These are phyloP conservation scores for Eriosoma lanigerum DNA, from an alignment of 1,140 invertebrate species.

Conservation along the genomic window DNA sequence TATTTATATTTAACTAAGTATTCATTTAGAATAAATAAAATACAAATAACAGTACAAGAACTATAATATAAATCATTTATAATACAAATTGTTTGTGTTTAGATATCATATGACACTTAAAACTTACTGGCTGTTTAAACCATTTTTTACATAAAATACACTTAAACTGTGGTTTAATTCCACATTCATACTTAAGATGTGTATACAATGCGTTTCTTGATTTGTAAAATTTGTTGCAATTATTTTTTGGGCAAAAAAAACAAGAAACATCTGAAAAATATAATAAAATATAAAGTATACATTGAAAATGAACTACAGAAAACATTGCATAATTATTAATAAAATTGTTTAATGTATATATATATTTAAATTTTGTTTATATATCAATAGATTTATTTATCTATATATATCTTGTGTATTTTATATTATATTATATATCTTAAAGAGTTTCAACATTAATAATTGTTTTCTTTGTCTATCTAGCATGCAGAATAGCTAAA, in stretches of 20 bases:
- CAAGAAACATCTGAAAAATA: constrained; percentile 32
- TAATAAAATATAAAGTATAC: not conserved
- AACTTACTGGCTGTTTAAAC: constrained; percentile 52
- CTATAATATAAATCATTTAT: not conserved
- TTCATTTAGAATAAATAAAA: no score
- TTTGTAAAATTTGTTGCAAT: constrained; percentile 62
- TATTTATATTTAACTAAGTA: no score
- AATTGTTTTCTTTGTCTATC: no score
- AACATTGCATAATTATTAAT: not conserved
- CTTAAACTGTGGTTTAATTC: constrained; percentile 59
- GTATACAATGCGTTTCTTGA: constrained; percentile 61
- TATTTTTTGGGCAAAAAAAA: constrained; percentile 43
- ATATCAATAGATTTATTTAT: no score
- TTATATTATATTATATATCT: no score
- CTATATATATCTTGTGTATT: no score
- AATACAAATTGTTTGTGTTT: constrained; percentile 5
- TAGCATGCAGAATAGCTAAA: no score
- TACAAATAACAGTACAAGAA: no score
- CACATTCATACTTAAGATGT: constrained; percentile 64
- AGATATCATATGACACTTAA: constrained; percentile 52
- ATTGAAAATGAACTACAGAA: not conserved
- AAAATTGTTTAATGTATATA: no score
- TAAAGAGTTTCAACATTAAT: no score
- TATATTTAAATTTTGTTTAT: no score
- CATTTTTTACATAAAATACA: constrained; percentile 53